Evolutionary conservation across 1,140 invertebrate species (phyloP).

Genomic region (Macrosteles quadrilineatus): DNA sequence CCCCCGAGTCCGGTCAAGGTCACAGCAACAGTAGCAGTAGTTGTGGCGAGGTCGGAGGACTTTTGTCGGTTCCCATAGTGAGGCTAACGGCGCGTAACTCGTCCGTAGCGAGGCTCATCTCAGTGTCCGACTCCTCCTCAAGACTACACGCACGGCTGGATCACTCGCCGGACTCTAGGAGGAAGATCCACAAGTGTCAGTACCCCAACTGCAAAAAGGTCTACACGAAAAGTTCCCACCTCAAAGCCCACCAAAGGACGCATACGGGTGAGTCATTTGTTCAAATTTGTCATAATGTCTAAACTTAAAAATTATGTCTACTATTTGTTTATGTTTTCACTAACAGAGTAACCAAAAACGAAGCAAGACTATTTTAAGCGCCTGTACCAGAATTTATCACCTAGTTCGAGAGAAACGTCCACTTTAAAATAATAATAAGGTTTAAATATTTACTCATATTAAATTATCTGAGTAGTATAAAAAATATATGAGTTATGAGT

Average conservation of each 20-base stretch:
- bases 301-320: too few relatives aligned
- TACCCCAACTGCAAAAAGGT: slow-evolving; percentile 96
- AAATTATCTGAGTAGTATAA: too few relatives aligned
- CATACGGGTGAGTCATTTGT: slow-evolving; percentile 96
- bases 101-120: slow-evolving; percentile 59
- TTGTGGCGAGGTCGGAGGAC: slow-evolving; percentile 52
- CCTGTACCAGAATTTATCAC: too few relatives aligned
- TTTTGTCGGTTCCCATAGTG: slow-evolving; percentile 47
- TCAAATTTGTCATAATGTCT: too few relatives aligned
- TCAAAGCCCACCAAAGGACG: slow-evolving; percentile 95
- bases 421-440: too few relatives aligned
- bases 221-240: slow-evolving; percentile 96
- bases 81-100: slow-evolving; percentile 47
- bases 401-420: too few relatives aligned
- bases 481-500: too few relatives aligned
- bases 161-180: slow-evolving; percentile 68
- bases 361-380: too few relatives aligned
- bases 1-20: slow-evolving; percentile 66
- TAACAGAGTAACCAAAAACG: too few relatives aligned
- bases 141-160: slow-evolving; percentile 50
- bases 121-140: slow-evolving; percentile 51
- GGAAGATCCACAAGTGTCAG: slow-evolving; percentile 92
- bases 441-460: too few relatives aligned
- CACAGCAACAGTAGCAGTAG: slow-evolving; percentile 59
- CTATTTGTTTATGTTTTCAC: too few relatives aligned